Conservation (phyloP, 2,888 invertebrate species). For the Diarsia brunnea region DNA sequence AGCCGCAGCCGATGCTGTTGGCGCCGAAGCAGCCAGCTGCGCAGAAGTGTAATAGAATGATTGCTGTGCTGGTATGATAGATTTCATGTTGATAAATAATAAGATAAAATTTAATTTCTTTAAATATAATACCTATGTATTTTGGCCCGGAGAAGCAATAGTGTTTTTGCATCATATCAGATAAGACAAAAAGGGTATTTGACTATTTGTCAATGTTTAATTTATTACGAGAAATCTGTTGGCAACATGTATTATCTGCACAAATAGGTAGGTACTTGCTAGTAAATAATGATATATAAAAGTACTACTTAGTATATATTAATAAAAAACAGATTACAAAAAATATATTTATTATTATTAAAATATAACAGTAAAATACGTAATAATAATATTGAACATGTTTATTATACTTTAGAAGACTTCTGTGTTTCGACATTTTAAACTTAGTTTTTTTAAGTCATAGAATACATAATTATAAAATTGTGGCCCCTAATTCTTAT, state of each 20-base stretch:
- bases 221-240: not conserved
- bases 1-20: too few relatives aligned
- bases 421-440: slow-evolving; percentile 15
- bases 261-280: not conserved
- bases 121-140: too few relatives aligned
- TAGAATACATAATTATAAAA: slow-evolving; percentile 13
- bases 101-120: too few relatives aligned
- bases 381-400: slow-evolving; percentile 28
- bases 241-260: not conserved
- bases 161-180: not conserved
- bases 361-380: slow-evolving; percentile 46
- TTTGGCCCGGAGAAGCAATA: too few relatives aligned
- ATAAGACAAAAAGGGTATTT: not conserved
- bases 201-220: not conserved
- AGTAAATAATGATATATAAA: slow-evolving; percentile 4
- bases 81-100: too few relatives aligned
- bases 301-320: not conserved
- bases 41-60: too few relatives aligned
- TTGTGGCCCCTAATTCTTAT: slow-evolving; percentile 24
- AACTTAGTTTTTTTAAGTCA: slow-evolving; percentile 3
- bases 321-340: slow-evolving; percentile 34
- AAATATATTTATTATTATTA: slow-evolving; percentile 52
- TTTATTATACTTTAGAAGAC: slow-evolving; percentile 17
- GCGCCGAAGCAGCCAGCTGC: too few relatives aligned
- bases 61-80: too few relatives aligned